Base-by-base conservation (phyloP, 2,797 vertebrate species). In the Phataginus tricuspis region DNA sequence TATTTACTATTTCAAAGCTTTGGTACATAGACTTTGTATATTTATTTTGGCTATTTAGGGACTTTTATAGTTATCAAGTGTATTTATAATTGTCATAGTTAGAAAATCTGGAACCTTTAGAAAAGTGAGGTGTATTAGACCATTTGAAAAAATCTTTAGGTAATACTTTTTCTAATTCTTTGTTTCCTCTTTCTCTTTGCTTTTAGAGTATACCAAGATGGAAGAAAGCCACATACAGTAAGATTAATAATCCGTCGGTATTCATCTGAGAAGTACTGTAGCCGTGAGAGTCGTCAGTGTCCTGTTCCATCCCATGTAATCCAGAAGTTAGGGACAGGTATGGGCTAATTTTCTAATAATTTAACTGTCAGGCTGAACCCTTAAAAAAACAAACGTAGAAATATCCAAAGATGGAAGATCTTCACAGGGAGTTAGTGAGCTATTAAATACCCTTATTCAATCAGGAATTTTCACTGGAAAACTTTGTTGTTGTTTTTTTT, bases 231-330 rank as follows among this genome's bases (percentile, higher is more conserved):
- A 0, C 99, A 99, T 92, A 99, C 99, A 4, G 69, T 99, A 55
- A 98, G 99, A 31, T 96, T 99, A 59, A 98, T 98, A 37, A 98
- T 99, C 51, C 99, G 99, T 9, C 98, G 98, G 75, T 98, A 97
- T 97, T 98, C 99, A 0, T 75, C 98, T 31, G 98, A 98, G 92
- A 99, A 98, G 92, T 99, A 99, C 98, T 98, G 98, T 91, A 98
- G 92, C 79, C 98, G 99, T 79, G 99, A 99, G 97, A 99, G 99
- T 91, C 99, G 99, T 0, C 99, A 99, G 98, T 99, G 99, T 92
- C 98, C 99, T 0, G 91, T 99, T 94, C 99, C 99, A 4, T 98
- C 96, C 77, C 98, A 99, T 69, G 42, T 99, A 1, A 96, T 98
- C 39, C 99, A 99, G 90, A 99, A 98, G 92, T 97, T 99, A 78